These are phyloP conservation scores for Petrocephalus sullivani DNA, from an alignment of 2,797 vertebrate species.

Conservation along the genomic window DNA sequence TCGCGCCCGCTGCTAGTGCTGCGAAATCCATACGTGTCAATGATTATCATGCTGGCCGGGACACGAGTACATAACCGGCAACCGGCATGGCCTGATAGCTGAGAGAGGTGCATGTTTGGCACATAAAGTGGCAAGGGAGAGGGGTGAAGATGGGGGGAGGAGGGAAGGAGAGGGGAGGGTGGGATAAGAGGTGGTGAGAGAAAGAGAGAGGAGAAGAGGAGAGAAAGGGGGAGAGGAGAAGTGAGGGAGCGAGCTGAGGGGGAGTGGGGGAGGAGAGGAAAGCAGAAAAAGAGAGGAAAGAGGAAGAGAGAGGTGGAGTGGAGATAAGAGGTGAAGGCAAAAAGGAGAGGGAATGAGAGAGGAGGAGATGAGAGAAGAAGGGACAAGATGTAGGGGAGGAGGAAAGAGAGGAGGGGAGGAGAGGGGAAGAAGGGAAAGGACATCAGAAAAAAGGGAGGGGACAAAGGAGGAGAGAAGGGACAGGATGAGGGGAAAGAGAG, in stretches of 20 bases:
- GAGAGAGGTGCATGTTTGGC: background rate
- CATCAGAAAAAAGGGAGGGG: background rate
- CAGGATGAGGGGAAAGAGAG: background rate
- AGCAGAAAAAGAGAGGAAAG: background rate
- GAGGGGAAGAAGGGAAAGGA: background rate
- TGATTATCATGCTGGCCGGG: background rate
- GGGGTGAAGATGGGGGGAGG: background rate
- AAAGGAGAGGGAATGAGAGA: background rate
- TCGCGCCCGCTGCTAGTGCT: background rate
- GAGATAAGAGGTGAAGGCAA: background rate
- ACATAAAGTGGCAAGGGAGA: background rate
- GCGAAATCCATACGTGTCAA: background rate
- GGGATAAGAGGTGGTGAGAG: background rate
- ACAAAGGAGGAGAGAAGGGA: background rate
- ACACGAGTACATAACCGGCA: background rate
- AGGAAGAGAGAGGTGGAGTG: background rate
- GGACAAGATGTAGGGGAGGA: background rate
- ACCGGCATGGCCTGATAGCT: background rate
- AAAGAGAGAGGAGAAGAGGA: background rate
- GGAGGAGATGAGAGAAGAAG: background rate
- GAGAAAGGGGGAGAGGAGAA: background rate
- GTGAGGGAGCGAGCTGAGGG: background rate
- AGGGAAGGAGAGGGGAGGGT: background rate
- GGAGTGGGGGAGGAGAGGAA: background rate
- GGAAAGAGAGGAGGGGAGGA: background rate